phyloP scores from a whole-genome alignment of 2,797 vertebrate genomes.

The Odontamblyopus rebecca region DNA sequence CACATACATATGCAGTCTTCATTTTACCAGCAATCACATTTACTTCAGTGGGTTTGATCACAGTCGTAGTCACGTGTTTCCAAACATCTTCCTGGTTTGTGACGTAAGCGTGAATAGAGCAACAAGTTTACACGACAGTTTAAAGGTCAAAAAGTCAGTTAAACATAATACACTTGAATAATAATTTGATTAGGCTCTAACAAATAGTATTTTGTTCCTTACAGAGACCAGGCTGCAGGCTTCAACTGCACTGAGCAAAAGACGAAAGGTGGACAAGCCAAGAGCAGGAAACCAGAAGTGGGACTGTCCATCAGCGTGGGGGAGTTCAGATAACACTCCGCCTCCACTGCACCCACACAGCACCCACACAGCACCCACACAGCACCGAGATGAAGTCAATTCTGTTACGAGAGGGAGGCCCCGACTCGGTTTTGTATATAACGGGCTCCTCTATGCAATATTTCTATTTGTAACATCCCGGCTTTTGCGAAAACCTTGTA shows the following conservation, averaged over 20 bases:
- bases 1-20: no score
- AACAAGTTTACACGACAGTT: no score
- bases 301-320: constrained; percentile 82
- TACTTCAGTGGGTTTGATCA: no score
- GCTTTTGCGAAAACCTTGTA: neutral
- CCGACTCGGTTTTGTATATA: neutral
- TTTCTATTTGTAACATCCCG: constrained; percentile 1
- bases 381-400: constrained; percentile 12
- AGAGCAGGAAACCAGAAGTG: constrained; percentile 78
- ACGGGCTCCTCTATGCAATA: constrained; percentile 30
- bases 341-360: constrained; percentile 17
- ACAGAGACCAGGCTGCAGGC: constrained; percentile 53
- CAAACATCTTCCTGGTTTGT: no score
- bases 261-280: constrained; percentile 57
- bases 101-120: no score
- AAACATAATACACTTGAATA: no score
- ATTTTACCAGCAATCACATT: no score
- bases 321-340: constrained; percentile 70
- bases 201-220: neutral
- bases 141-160: no score
- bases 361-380: constrained; percentile 25
- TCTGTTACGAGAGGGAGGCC: neutral
- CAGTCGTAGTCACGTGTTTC: no score
- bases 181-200: neutral
- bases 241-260: constrained; percentile 37